Percentiles rank a stretch among this genome's conserved stretches.
Evolutionary conservation across 2,113 vertebrate species (phyloP).

Genomic region (Cynopterus brachyotis): DNA sequence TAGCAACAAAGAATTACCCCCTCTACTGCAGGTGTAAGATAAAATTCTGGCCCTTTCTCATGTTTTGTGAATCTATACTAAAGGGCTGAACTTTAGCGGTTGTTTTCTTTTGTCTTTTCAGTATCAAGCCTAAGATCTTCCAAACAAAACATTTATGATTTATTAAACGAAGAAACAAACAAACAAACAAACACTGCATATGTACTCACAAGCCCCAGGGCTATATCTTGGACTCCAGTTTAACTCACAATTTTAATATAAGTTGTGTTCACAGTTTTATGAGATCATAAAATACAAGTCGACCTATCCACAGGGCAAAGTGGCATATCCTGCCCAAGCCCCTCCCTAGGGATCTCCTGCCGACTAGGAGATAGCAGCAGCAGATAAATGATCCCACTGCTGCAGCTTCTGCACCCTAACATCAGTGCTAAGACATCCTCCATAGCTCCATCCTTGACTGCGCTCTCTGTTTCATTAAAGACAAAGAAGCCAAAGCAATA

Average conservation of each 20-base stretch:
- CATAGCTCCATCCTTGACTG: neutral
- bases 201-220: neutral
- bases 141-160: neutral
- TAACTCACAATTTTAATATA: neutral
- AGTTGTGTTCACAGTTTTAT: neutral
- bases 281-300: neutral
- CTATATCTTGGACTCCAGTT: neutral
- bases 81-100: neutral
- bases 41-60: neutral
- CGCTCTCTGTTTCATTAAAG: neutral
- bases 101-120: neutral
- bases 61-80: fast-evolving
- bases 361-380: fast-evolving
- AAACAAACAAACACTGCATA: neutral
- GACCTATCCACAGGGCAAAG: neutral
- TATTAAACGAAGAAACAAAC: neutral
- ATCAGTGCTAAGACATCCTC: fast-evolving
- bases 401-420: fast-evolving
- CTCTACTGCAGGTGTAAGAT: neutral
- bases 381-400: neutral
- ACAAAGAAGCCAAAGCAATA: neutral
- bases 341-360: neutral
- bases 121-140: neutral
- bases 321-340: neutral
- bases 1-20: neutral